These are phyloP conservation scores for Pediacus dermestoides DNA, from an alignment of 2,888 invertebrate genomes.

Conservation along the genomic window DNA sequence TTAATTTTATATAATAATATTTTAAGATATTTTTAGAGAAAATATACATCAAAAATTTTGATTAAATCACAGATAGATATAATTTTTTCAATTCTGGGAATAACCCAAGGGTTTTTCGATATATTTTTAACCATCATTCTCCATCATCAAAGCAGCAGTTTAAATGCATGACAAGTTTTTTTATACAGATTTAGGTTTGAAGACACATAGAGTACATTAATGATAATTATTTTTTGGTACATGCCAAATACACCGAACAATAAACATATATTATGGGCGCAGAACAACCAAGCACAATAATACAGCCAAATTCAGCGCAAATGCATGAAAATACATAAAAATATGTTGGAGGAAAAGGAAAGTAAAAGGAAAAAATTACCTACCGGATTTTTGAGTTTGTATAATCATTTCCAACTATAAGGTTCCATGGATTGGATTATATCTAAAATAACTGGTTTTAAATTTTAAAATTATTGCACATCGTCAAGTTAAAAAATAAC, in stretches of 20 bases:
- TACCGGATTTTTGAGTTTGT: no score
- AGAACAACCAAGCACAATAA: slow-evolving; percentile 24
- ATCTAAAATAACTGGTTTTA: no score
- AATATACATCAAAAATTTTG: slow-evolving; percentile 60
- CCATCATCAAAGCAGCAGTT: slow-evolving; percentile 50
- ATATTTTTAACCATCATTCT: slow-evolving; percentile 31
- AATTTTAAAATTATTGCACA: no score
- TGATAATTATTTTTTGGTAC: slow-evolving; percentile 37
- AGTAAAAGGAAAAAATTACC: no score
- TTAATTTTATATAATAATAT: slow-evolving; percentile 51
- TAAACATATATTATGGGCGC: slow-evolving; percentile 33
- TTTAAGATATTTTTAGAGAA: slow-evolving; percentile 58
- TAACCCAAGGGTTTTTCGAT: slow-evolving; percentile 42
- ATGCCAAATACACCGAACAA: slow-evolving; percentile 44
- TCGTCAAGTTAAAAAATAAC: no score
- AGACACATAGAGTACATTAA: slow-evolving; percentile 50
- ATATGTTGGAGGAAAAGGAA: no score
- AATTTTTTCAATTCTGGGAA: slow-evolving; percentile 49
- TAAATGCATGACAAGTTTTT: slow-evolving; percentile 39
- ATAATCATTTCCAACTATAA: no score
- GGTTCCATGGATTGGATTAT: no score
- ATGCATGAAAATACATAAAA: no score
- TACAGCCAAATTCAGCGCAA: no score
- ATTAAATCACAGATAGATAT: slow-evolving; percentile 59
- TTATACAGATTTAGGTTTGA: slow-evolving; percentile 53